phyloP scores from a whole-genome alignment of 2,888 invertebrate genomes.

The Antheraea yamamai region DNA sequence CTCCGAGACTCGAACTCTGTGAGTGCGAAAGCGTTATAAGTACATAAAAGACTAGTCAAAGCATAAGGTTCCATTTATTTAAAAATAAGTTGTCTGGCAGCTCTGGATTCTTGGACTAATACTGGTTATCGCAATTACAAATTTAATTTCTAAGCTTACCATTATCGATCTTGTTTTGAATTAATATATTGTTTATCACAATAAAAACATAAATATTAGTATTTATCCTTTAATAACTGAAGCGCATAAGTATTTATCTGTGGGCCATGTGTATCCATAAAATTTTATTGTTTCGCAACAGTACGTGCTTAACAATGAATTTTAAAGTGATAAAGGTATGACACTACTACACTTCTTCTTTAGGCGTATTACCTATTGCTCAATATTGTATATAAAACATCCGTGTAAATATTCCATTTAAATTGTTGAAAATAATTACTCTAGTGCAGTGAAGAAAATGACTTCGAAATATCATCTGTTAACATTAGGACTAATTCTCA shows the following conservation, averaged over 20 bases:
- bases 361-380: slow-evolving; percentile 1
- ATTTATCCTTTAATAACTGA: background rate
- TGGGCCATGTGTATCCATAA: background rate
- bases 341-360: background rate
- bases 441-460: slow-evolving; percentile 3
- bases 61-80: too few relatives aligned
- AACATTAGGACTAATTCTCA: slow-evolving; percentile 2
- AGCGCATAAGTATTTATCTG: background rate
- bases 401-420: background rate
- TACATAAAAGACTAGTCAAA: too few relatives aligned
- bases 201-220: background rate
- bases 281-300: slow-evolving; percentile 8
- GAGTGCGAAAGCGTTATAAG: too few relatives aligned
- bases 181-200: too few relatives aligned
- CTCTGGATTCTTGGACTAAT: too few relatives aligned
- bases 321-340: background rate
- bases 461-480: slow-evolving; percentile 16
- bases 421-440: background rate
- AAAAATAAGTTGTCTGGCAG: too few relatives aligned
- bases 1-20: too few relatives aligned
- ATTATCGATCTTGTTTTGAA: too few relatives aligned
- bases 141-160: too few relatives aligned
- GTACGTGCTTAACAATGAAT: slow-evolving; percentile 18
- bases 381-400: slow-evolving; percentile 3
- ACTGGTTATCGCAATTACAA: too few relatives aligned